These are phyloP conservation scores for Lithophane ornitopus DNA, from an alignment of 2,888 invertebrate genomes.

Conservation along the genomic window DNA sequence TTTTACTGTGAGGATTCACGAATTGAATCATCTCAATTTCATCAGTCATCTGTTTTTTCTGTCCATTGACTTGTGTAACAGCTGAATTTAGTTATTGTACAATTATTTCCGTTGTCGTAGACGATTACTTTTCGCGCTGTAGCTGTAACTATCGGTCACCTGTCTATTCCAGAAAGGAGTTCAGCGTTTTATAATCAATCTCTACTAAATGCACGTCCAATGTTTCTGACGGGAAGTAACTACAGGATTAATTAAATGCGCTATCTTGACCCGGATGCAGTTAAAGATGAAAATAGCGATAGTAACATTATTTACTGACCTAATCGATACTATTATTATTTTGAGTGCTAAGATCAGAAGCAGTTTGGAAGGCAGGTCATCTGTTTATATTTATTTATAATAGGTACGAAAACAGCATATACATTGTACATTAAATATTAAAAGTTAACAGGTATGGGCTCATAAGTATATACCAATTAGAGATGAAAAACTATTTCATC, in stretches of 20 bases:
- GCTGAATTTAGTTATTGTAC: not conserved
- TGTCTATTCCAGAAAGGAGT: constrained; percentile 18
- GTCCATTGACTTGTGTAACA: not conserved
- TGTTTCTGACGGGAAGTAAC: not conserved
- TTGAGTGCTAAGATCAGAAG: too few relatives aligned
- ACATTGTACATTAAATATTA: too few relatives aligned
- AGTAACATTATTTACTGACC: not conserved
- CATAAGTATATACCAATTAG: too few relatives aligned
- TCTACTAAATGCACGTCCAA: not conserved
- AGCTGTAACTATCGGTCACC: constrained; percentile 12
- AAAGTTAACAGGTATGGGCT: too few relatives aligned
- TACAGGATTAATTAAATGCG: not conserved
- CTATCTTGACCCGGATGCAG: not conserved
- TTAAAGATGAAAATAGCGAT: not conserved
- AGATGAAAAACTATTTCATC: not conserved
- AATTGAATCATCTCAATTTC: not conserved
- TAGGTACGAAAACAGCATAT: too few relatives aligned
- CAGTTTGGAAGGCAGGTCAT: not conserved
- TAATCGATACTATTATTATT: not conserved
- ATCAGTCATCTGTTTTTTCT: too few relatives aligned
- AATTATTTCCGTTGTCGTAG: not conserved
- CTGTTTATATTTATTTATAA: too few relatives aligned
- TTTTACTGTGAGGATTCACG: too few relatives aligned
- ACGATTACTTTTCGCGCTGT: not conserved
- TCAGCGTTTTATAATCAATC: not conserved